Evolutionary conservation across 2,113 vertebrate genomes (phyloP), one percentile per base, ranked within the genome.

Genomic region (Rattus rattus): DNA sequence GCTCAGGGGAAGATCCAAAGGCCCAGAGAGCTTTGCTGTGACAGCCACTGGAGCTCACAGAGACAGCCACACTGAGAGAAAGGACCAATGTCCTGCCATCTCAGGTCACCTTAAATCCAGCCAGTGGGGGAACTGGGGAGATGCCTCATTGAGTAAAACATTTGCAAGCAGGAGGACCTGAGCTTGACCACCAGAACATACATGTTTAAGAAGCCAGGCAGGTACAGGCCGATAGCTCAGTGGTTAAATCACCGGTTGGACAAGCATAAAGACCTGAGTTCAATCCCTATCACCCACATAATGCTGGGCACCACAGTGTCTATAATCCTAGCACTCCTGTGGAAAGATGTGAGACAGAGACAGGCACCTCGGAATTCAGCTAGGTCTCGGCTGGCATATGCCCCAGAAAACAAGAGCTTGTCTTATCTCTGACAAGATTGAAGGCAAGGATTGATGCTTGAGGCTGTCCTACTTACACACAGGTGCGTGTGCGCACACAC

Each of bases 1-100:
- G 88, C 85, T 89, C 65, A 75, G 65, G 59, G 81, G 63, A 65
- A 36, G 52, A 93, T 80, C 20, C 76, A 72, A 93, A 80, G 88
- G 49, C 28, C 76, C 47, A 7, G 3, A 17, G 49, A 47, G 75
- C 63, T 95, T 12, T 26, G 77, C 72, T 92, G 72, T 63, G 54
- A 12, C 7, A 10, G 88, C 20, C 4, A 5, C 61, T 65, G 7
- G n/a, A 79, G 73, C n/a, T 43, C 84, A 56, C 63, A 92, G 79
- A 81, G 63, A 70, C 43, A 86, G 28, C n/a, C 7, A 65, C 26
- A 69, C 30, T 49, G 61, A 47, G 67, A 52, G 59, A 85, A 65
- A 49, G 30, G 85, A 70, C 33, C 3, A 2, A 7, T 12, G 65
- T 85, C 59, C 59, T 30, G 59, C 63, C 84, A 52, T 30, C 43